Base-by-base conservation (phyloP, 2,888 invertebrate genomes). In the Orthonychiurus folsomi region DNA sequence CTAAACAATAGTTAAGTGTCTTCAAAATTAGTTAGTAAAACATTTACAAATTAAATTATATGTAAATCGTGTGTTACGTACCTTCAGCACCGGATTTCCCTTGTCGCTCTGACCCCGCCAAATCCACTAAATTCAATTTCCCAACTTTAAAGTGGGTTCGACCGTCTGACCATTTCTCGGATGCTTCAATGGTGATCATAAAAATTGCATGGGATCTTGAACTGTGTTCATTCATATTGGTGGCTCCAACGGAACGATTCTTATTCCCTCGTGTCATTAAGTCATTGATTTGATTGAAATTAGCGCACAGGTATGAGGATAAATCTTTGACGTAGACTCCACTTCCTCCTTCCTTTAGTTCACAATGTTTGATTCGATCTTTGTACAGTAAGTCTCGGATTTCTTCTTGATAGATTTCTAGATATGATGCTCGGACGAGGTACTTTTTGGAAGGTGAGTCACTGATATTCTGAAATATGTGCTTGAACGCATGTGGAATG, bases 221-320 rank as follows among this genome's bases (percentile, higher is more conserved):
- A 74, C 94, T 95, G 79, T 96, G 95, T 78, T 94, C 93, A 80
- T 99, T 99, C 95, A 96, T 96, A 77, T 95, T 91, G 60, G 95
- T 96, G 66, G 91, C 86, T 26, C 83, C 97, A 57, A 94, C 88
- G n/a, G 94, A 91, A 73, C 99, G 85, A 79, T 94, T 91, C 73
- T 86, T 84, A 79, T 96, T 95, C 59, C 99, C 99, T 55, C 87
- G 82, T 71, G 86, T 85, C 96, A 99, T 94, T 53, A 95, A 86
- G 73, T 88, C 86, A 69, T 92, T 84, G 82, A 99, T 96, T 79
- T 99, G 97, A 71, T 85, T 85, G 18, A 91, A 88, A 70, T 88
- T 93, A 78, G 94, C 93, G 77, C 97, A 96, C 61, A 94, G 89
- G 75, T 93, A 88, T 2, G 93, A 90, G 74, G 93, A 91, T 76